Percentiles rank a stretch among this genome's conserved stretches.
Evolutionary conservation across 1,140 invertebrate genomes (phyloP).

Genomic region (Neoseiulus cucumeris): DNA sequence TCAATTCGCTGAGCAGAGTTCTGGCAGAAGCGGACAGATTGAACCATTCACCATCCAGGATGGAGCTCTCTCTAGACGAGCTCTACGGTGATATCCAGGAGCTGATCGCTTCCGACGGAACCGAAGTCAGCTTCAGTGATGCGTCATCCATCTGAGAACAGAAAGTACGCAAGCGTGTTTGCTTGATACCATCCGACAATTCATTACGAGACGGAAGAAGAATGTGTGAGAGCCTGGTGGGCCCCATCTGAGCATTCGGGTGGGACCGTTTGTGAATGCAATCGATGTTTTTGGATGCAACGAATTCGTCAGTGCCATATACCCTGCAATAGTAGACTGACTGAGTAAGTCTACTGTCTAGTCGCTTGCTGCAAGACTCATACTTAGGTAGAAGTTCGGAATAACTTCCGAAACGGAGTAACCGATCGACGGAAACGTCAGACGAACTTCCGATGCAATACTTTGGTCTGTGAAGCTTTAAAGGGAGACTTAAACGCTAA

Average conservation of each 20-base stretch:
- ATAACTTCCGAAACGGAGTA: no score
- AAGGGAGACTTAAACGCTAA: not conserved
- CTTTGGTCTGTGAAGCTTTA: slow-evolving; percentile 12
- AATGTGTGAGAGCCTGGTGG: not conserved
- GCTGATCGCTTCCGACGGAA: not conserved
- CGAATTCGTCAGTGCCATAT: not conserved
- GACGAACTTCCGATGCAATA: not conserved
- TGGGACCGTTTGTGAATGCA: not conserved
- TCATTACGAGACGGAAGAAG: not conserved
- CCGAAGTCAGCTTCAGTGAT: not conserved
- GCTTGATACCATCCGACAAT: not conserved
- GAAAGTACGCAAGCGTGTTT: not conserved
- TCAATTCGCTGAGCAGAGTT: slow-evolving; percentile 38
- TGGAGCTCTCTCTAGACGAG: not conserved
- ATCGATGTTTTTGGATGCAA: not conserved
- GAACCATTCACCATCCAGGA: not conserved
- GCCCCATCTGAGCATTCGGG: not conserved
- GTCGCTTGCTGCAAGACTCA: slow-evolving; percentile 7
- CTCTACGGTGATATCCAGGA: not conserved
- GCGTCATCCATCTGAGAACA: not conserved
- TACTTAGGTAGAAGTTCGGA: not conserved
- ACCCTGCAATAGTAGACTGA: not conserved
- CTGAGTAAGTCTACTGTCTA: not conserved
- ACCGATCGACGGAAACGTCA: no score
- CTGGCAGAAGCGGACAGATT: slow-evolving; percentile 24